Conservation (phyloP, 2,113 vertebrate genomes). For the Amazona guildingii region DNA sequence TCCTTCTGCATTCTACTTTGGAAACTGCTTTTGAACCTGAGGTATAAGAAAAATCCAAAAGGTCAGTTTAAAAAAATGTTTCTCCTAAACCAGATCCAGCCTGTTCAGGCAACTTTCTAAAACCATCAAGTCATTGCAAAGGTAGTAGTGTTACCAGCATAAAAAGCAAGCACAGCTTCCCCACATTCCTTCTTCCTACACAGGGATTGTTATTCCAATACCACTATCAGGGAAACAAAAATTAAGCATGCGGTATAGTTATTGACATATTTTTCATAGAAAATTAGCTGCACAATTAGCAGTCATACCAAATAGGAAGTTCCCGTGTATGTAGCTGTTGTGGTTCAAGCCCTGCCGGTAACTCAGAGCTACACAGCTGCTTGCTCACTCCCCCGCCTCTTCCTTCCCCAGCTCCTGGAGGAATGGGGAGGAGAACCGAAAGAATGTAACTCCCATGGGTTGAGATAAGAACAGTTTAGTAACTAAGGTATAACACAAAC, state of each 20-base stretch:
- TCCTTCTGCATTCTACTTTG: background rate
- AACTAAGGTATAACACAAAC: too few relatives aligned
- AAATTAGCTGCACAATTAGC: background rate
- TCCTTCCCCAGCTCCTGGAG: too few relatives aligned
- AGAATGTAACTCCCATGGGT: too few relatives aligned
- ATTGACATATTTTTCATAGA: background rate
- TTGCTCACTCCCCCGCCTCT: too few relatives aligned
- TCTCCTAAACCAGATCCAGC: background rate
- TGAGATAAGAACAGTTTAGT: too few relatives aligned
- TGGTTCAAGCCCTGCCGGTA: too few relatives aligned
- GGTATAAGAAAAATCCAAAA: background rate
- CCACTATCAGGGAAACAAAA: background rate
- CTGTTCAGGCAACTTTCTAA: background rate
- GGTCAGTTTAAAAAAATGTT: background rate
- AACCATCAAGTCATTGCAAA: background rate
- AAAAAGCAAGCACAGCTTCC: background rate
- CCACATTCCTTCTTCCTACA: background rate
- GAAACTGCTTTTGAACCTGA: background rate
- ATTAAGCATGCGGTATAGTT: background rate
- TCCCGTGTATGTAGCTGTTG: fast-evolving
- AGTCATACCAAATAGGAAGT: background rate
- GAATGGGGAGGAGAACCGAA: too few relatives aligned
- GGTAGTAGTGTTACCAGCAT: background rate
- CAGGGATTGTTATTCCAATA: background rate
- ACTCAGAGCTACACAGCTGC: too few relatives aligned